A percentile compares a stretch with the other conserved stretches of the same genome.
phyloP scores from a whole-genome alignment of 2,797 vertebrate genomes.

The Spea hammondii region DNA sequence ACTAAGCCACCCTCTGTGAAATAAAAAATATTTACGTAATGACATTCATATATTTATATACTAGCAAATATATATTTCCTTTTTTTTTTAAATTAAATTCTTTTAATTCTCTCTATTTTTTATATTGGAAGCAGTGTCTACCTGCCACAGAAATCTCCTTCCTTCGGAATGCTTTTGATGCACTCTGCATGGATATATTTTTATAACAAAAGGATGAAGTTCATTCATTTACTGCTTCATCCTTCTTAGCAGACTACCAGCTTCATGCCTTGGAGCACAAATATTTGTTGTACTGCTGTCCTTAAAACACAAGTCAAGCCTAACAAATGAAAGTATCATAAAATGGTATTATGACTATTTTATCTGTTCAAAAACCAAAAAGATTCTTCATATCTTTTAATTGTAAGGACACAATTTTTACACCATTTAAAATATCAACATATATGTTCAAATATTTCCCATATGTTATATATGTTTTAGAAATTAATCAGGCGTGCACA shows the following conservation, averaged over 20 bases:
- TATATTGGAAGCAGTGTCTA: not conserved
- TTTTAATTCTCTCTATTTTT: conserved; percentile 8
- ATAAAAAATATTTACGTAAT: no score
- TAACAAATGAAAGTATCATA: conserved; percentile 69
- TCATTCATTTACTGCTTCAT: conserved; percentile 57
- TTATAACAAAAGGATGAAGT: conserved; percentile 63
- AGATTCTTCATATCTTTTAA: no score
- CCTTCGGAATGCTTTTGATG: not conserved
- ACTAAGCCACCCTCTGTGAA: not conserved
- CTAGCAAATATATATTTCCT: no score
- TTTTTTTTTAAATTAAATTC: not conserved
- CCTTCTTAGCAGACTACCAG: conserved; percentile 59
- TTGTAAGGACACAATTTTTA: not conserved
- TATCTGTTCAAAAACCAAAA: conserved; percentile 14
- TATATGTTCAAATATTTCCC: conserved; percentile 6
- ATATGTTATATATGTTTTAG: not conserved
- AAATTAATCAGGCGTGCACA: no score
- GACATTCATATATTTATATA: no score
- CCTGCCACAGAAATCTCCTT: not conserved
- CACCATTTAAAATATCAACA: not conserved
- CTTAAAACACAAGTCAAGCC: conserved; percentile 66
- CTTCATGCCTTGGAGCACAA: conserved; percentile 62
- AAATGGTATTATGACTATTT: conserved; percentile 60
- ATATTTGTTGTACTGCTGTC: conserved; percentile 66
- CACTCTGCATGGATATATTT: conserved; percentile 60